These are phyloP conservation scores for Enteromius viviparus DNA, from an alignment of 2,797 vertebrate species.

Conservation along the genomic window DNA sequence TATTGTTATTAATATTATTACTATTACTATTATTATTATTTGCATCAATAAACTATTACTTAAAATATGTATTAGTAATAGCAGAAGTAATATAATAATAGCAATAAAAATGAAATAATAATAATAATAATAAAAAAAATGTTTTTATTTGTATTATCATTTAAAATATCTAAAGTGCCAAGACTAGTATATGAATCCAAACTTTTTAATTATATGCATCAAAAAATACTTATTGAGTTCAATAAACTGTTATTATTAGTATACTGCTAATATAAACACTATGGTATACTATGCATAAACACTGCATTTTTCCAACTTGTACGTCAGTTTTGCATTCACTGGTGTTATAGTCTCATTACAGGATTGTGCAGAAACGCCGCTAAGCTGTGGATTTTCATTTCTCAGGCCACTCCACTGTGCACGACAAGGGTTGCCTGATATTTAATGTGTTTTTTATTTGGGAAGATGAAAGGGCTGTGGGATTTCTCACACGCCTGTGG, in stretches of 20 bases:
- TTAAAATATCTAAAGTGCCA: not conserved
- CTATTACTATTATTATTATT: too few species aligned
- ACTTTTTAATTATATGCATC: not conserved
- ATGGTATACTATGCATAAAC: not conserved
- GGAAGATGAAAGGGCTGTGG: conserved; percentile 65
- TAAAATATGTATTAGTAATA: not conserved
- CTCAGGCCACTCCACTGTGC: conserved; percentile 41
- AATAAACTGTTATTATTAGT: not conserved
- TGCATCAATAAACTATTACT: not conserved
- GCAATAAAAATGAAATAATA: not conserved
- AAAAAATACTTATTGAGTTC: not conserved
- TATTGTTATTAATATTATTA: too few species aligned
- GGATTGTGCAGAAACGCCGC: conserved; percentile 22
- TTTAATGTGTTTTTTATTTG: conserved; percentile 66
- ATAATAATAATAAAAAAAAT: not conserved
- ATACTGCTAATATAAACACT: too few species aligned
- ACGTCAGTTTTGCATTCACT: not conserved
- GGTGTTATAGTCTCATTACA: conserved; percentile 7
- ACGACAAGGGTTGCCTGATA: conserved; percentile 64
- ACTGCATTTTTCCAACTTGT: not conserved
- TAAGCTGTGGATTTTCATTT: conserved; percentile 35
- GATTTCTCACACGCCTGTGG: conserved; percentile 66
- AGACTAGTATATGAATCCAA: not conserved
- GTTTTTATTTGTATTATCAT: too few species aligned
- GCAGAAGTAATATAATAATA: not conserved